Base-by-base conservation (phyloP, 2,888 invertebrate species). In the Pollenia angustigena region DNA sequence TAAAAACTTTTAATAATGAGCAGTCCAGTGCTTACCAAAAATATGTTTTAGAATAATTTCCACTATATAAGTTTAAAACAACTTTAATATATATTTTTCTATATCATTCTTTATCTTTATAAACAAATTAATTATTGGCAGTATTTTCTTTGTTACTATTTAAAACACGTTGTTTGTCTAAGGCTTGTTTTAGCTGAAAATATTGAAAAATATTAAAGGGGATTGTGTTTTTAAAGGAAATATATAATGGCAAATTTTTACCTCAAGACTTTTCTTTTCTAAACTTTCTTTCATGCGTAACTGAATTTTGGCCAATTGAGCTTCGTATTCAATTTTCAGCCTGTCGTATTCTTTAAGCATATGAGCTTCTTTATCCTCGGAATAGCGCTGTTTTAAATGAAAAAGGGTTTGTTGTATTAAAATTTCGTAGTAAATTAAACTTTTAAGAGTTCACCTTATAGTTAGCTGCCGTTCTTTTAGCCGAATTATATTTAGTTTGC, bases 281-380 rank as follows among this genome's bases (percentile, higher is more conserved):
- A 92, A 69, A 12, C 89, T 87, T 66, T 92, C 90, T n/a, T 90
- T 90, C 88, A 92, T 89, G 8, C 90, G 90, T 3, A 88, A 72
- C 85, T 92, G 91, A 40, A 93, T 90, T 76, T 92, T 91, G 6
- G 90, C 85, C 48, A 93, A 76, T 3, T 91, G 90, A 11, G 90
- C 83, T 54, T 93, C 91, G 85, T 96, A 96, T 87, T 95, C 95
- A 56, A 94, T 94, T 89, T 96, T 95, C 89, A 96, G 94, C 56
- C 96, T 94, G 86, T 95, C 95, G 90, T 95, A 94, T 91, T 96
- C 96, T 82, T 94, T 94, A 88, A 94, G 94, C 88, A 95, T 94
- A 90, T 95, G 95, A 42, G 94, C 94, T 85, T 96, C 95, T 89
- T 95, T 95, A 88, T 95, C 95, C 44, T 94, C 94, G 18, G 95